A percentile compares a stretch with the other conserved stretches of the same genome.
phyloP scores from a whole-genome alignment of 1,140 invertebrate genomes.

The Aricia agestis region DNA sequence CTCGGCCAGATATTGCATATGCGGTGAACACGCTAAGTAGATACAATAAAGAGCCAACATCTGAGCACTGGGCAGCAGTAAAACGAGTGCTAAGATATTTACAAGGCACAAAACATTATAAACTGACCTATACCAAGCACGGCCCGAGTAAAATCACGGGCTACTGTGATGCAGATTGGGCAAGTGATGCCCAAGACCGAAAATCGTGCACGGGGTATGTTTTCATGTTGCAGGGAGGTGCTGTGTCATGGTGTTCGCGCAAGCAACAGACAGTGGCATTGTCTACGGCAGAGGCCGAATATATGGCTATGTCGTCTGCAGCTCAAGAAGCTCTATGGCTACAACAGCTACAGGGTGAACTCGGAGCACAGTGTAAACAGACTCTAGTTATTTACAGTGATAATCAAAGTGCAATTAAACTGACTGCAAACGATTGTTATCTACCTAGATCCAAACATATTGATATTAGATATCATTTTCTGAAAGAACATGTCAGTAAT shows the following conservation, averaged over 20 bases:
- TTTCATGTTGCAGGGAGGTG: slow-evolving; percentile 8
- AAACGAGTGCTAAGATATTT: slow-evolving; percentile 20
- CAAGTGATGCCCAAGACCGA: slow-evolving; percentile 17
- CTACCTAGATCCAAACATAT: slow-evolving; percentile 12
- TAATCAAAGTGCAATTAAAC: neutral
- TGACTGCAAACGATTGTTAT: slow-evolving; percentile 5
- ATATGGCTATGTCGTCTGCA: neutral
- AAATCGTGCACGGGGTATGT: slow-evolving; percentile 21
- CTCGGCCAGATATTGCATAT: slow-evolving; percentile 17
- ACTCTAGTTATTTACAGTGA: slow-evolving; percentile 1
- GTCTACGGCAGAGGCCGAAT: slow-evolving; percentile 12
- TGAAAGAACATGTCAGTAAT: slow-evolving; percentile 5
- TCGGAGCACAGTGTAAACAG: neutral
- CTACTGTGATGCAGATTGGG: slow-evolving; percentile 29
- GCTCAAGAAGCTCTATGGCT: slow-evolving; percentile 14
- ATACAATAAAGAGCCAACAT: slow-evolving; percentile 18
- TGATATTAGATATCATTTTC: slow-evolving; percentile 14
- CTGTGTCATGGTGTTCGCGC: slow-evolving; percentile 3
- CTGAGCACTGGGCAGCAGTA: slow-evolving; percentile 15
- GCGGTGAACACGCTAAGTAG: slow-evolving; percentile 18
- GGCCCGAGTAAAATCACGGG: slow-evolving; percentile 30
- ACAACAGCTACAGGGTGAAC: slow-evolving; percentile 9
- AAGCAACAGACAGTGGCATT: slow-evolving; percentile 15
- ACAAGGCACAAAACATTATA: slow-evolving; percentile 25
- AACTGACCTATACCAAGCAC: slow-evolving; percentile 25